Base-by-base conservation (phyloP, 2,888 invertebrate species). In the Spatulosminthurus flaviceps region DNA sequence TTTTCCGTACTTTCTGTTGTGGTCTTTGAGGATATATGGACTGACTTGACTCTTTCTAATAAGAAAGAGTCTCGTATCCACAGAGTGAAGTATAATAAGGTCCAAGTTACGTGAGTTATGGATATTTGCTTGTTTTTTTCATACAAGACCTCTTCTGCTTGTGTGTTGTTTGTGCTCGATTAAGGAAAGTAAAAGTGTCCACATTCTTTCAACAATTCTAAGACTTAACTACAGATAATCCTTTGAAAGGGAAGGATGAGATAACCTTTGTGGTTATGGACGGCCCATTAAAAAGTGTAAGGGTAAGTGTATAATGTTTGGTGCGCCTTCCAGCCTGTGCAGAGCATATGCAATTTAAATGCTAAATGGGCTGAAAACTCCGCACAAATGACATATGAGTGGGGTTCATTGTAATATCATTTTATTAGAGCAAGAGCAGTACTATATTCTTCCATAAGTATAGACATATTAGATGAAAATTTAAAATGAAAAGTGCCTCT, bases 131-230 rank as follows among this genome's bases (percentile, higher is more conserved):
- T 51, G 51, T 51, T 51, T 51, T 51, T 51, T n/a, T 1, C 51
- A 2, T 51, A 51, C 4, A n/a, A 11, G 51, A 51, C 51, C 16
- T 51, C 51, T 51, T 41, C 7, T 41, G 41, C 41, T 41, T n/a
- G 51, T 51, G 5, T 11, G 5, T 51, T 51, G 51, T 51, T 51
- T 51, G n/a, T 51, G 51, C 51, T 16, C 5, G 51, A 51, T 51
- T 51, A 51, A 67, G n/a, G 29, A 67, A 67, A 67, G 67, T 29
- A 67, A 67, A 67, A 67, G 67, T 67, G 67, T 29, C 51, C 67
- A 67, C 29, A 67, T n/a, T 29, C 29, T 26, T 67, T 24, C 16
- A 28, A 67, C 29, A 67, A 67, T 67, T 67, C 26, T 28, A 67
- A 67, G 29, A 28, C 26, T 19, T 67, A 29, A 64, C 21, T 22